phyloP scores from a whole-genome alignment of 2,113 vertebrate species.

The Ovis canadensis region DNA sequence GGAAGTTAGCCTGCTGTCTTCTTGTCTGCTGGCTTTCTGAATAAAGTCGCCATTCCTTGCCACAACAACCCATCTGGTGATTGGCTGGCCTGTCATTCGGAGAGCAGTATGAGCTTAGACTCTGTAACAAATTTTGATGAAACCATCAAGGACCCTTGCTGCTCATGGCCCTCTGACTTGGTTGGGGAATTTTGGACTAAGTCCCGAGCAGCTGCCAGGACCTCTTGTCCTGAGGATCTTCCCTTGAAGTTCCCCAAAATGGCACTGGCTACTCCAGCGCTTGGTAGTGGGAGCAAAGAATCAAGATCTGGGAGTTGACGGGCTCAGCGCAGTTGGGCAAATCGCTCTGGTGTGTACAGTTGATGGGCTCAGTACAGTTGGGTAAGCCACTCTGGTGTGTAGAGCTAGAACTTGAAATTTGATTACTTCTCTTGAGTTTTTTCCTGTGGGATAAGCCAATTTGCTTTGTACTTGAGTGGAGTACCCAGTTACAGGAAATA shows the following conservation, averaged over 20 bases:
- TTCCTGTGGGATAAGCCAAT: not conserved
- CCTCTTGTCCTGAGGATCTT: not conserved
- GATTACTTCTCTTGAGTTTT: not conserved
- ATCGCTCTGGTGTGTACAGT: not conserved
- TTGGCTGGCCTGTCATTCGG: not conserved
- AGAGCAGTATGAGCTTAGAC: not conserved
- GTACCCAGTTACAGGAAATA: not conserved
- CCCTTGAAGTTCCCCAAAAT: not conserved
- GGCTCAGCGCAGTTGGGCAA: not conserved
- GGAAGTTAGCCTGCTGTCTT: not conserved
- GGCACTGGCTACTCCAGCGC: not conserved
- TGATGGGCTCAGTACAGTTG: not conserved
- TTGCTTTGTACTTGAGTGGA: not conserved
- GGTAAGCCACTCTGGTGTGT: not conserved
- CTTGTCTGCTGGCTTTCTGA: not conserved
- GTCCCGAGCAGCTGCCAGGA: not conserved
- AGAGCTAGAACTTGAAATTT: not conserved
- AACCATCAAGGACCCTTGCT: not conserved
- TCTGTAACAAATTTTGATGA: not conserved
- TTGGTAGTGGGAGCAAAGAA: not conserved
- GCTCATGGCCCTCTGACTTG: not conserved
- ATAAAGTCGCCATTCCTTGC: not conserved
- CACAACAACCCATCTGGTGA: not conserved
- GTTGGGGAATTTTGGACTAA: not conserved
- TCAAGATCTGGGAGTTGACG: not conserved